These are phyloP conservation scores for Acanthosepion lycidas DNA, from an alignment of 2,888 invertebrate genomes.

Conservation along the genomic window DNA sequence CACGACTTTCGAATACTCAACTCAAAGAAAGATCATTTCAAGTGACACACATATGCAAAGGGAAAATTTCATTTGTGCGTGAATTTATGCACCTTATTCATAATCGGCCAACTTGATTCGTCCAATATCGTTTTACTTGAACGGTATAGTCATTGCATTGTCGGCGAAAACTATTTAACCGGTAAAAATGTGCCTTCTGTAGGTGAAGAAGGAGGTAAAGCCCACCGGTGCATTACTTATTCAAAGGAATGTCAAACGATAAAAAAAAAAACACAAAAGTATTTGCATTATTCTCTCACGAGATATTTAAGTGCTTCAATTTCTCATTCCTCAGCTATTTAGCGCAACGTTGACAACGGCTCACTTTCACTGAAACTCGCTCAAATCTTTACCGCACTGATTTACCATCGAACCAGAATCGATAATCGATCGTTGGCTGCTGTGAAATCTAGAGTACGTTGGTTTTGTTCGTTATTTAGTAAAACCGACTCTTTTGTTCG, in stretches of 20 bases:
- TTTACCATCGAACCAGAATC: background rate
- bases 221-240: background rate
- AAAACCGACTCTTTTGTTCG: background rate
- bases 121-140: background rate
- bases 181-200: background rate
- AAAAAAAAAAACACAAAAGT: background rate
- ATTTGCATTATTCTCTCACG: background rate
- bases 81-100: background rate
- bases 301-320: background rate
- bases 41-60: background rate
- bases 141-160: background rate
- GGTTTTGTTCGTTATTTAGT: background rate
- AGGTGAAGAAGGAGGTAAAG: too few species aligned
- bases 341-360: background rate
- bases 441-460: background rate
- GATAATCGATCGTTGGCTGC: slow-evolving; percentile 16
- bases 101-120: background rate
- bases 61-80: background rate
- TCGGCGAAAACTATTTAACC: background rate
- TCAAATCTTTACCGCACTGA: background rate
- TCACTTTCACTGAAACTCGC: background rate
- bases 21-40: too few species aligned
- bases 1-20: too few species aligned
- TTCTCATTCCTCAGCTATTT: background rate
- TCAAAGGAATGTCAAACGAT: background rate